Evolutionary conservation across 2,797 vertebrate species (phyloP).

Genomic region (Gallirallus australis): DNA sequence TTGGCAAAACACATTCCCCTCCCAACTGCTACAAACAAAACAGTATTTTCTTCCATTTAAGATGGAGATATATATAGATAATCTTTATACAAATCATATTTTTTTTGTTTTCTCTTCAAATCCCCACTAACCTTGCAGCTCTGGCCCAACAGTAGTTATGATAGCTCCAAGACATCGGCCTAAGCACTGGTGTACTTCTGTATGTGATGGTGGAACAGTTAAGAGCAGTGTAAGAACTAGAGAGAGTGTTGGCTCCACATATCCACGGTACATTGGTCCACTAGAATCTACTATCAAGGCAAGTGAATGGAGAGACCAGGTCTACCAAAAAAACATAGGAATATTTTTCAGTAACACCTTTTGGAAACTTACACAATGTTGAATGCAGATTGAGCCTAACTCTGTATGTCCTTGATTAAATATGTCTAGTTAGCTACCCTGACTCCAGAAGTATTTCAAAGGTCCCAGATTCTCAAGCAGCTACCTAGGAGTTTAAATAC

Average conservation of each 20-base stretch:
- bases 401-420: background rate
- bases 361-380: background rate
- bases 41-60: background rate
- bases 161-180: slow-evolving; percentile 97
- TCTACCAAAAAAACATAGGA: slow-evolving; percentile 78
- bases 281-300: slow-evolving; percentile 98
- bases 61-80: background rate
- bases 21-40: background rate
- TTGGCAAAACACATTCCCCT: background rate
- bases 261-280: slow-evolving; percentile 98
- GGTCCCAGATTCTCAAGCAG: background rate
- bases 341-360: background rate
- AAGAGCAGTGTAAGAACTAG: slow-evolving; percentile 95
- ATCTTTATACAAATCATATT: background rate
- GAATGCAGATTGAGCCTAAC: background rate
- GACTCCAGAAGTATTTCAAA: background rate
- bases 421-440: background rate
- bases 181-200: slow-evolving; percentile 97
- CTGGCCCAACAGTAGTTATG: slow-evolving; percentile 98
- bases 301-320: slow-evolving; percentile 97
- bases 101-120: background rate
- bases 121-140: slow-evolving; percentile 89
- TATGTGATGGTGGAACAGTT: slow-evolving; percentile 96
- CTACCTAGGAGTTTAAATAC: background rate
- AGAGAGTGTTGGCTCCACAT: slow-evolving; percentile 96